These are phyloP conservation scores for Syrrhaptes paradoxus DNA, from an alignment of 2,113 vertebrate genomes.

Conservation along the genomic window DNA sequence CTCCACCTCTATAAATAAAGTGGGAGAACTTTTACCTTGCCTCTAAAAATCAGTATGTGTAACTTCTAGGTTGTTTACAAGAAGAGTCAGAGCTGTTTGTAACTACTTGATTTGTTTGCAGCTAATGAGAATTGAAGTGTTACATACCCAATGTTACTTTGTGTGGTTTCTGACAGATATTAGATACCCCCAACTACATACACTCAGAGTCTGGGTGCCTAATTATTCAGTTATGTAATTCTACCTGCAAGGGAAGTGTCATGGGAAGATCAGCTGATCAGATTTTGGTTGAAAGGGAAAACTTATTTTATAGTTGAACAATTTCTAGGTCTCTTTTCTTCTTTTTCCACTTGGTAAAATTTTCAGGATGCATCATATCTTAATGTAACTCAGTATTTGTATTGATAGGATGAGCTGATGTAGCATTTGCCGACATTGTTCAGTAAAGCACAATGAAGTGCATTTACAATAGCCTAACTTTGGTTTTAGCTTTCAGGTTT, in stretches of 20 bases:
- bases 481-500: not conserved
- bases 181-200: not conserved
- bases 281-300: not conserved
- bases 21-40: conserved; percentile 43
- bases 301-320: not conserved
- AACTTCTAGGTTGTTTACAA: not conserved
- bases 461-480: not conserved
- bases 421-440: not conserved
- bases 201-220: not conserved
- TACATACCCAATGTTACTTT: not conserved
- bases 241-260: not conserved
- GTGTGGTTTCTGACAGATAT: not conserved
- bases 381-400: not conserved
- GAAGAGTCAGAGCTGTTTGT: not conserved
- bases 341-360: not conserved
- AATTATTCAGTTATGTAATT: not conserved
- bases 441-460: not conserved
- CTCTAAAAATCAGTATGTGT: conserved; percentile 3
- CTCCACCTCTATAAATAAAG: conserved; percentile 73
- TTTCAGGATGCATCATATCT: not conserved
- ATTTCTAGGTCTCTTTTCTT: not conserved
- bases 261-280: not conserved
- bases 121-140: not conserved
- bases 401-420: not conserved
- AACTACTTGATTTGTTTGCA: not conserved